These are phyloP conservation scores for Gallinago nigripennis DNA, from an alignment of 2,797 vertebrate species.

Conservation along the genomic window DNA sequence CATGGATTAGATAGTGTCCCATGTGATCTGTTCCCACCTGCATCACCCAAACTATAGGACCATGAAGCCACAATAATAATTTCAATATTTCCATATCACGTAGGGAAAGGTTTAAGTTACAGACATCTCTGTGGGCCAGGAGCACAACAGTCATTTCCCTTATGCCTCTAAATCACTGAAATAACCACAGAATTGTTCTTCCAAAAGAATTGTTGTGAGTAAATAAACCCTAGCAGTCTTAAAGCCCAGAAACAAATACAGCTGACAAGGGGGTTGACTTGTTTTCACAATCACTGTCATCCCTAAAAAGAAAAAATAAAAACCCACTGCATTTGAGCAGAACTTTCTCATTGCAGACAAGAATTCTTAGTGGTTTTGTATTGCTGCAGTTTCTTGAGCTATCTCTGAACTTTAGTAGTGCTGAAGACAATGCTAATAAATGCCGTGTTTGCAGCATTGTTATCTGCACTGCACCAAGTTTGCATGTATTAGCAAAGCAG, in stretches of 20 bases:
- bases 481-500: not conserved
- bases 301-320: not conserved
- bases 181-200: not conserved
- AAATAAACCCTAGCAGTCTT: not conserved
- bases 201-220: not conserved
- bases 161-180: not conserved
- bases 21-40: not conserved
- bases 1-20: not conserved
- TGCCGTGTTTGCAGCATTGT: not conserved
- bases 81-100: not conserved
- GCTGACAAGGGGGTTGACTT: not conserved
- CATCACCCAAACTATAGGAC: not conserved
- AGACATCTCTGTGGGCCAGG: not conserved
- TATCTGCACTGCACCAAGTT: not conserved
- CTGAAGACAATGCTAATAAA: not conserved
- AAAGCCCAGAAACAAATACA: not conserved
- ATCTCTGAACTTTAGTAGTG: not conserved
- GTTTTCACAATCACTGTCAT: not conserved
- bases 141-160: not conserved
- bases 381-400: not conserved
- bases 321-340: not conserved
- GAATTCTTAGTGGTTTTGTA: not conserved
- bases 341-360: not conserved
- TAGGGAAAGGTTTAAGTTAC: not conserved
- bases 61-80: not conserved